Evolutionary conservation across 1,140 invertebrate genomes (phyloP).

Genomic region (Zaprionus davidi): DNA sequence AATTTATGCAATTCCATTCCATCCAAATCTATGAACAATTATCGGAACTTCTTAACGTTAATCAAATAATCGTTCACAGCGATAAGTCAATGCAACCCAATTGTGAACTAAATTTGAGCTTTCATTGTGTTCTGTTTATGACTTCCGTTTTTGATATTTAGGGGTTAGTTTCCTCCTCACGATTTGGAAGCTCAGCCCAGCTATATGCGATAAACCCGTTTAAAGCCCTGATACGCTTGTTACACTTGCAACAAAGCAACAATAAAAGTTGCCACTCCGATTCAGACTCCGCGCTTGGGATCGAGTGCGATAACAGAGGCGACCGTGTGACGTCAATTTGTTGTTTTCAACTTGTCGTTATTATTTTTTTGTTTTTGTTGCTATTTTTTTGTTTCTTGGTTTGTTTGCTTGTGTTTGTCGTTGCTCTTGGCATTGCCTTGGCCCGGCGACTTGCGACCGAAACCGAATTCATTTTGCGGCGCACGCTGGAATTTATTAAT

Average conservation of each 20-base stretch:
- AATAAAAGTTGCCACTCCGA: conserved; percentile 8
- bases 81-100: no score
- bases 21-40: no score
- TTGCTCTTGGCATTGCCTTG: conserved; percentile 47
- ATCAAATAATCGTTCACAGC: no score
- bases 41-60: no score
- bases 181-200: conserved; percentile 16
- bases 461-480: conserved; percentile 56
- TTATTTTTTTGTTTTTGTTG: not conserved
- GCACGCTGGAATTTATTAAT: conserved; percentile 82
- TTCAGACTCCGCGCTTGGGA: conserved; percentile 2
- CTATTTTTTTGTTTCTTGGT: conserved; percentile 29
- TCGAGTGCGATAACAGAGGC: conserved; percentile 20
- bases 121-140: not conserved
- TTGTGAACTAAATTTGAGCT: no score
- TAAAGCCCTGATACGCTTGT: conserved; percentile 66
- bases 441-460: conserved; percentile 36
- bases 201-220: conserved; percentile 74
- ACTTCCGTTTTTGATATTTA: conserved; percentile 35
- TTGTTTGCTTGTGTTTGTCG: conserved; percentile 49
- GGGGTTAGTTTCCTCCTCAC: conserved; percentile 46
- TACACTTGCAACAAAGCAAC: conserved; percentile 66
- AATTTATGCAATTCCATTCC: no score
- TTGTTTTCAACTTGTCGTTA: conserved; percentile 46
- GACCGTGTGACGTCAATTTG: conserved; percentile 76